A percentile compares a stretch with the other conserved stretches of the same genome.
Evolutionary conservation across 1,140 invertebrate genomes (phyloP).

Genomic region (Sinonovacula constricta): DNA sequence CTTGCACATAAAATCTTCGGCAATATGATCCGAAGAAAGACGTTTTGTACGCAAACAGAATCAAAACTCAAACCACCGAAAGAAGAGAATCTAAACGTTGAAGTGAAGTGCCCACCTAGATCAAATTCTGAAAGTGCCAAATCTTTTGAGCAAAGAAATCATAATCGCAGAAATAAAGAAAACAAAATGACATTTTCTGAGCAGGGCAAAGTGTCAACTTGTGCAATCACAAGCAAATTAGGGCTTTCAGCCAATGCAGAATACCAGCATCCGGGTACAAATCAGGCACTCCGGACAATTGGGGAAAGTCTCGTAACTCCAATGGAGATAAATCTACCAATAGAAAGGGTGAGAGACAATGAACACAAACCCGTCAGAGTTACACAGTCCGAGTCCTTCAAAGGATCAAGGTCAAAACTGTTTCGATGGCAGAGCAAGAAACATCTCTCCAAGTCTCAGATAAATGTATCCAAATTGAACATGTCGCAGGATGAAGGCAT

Average conservation of each 20-base stretch:
- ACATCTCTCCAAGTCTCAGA: constrained; percentile 72
- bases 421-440: constrained; percentile 74
- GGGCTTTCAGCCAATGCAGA: background rate
- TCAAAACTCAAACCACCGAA: constrained; percentile 68
- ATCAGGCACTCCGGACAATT: constrained; percentile 71
- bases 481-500: constrained; percentile 38
- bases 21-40: constrained; percentile 74
- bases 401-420: constrained; percentile 54
- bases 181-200: background rate
- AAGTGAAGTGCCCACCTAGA: constrained; percentile 69
- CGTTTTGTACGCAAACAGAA: constrained; percentile 58
- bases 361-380: constrained; percentile 56
- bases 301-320: constrained; percentile 76
- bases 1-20: constrained; percentile 82
- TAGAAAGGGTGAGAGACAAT: constrained; percentile 38
- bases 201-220: background rate
- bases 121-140: constrained; percentile 53
- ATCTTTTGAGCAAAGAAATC: constrained; percentile 12
- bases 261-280: constrained; percentile 69
- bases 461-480: constrained; percentile 59
- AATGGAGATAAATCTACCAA: constrained; percentile 67
- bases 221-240: background rate
- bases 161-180: background rate
- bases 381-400: constrained; percentile 35
- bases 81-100: constrained; percentile 62